Conservation (phyloP, 2,113 vertebrate species). For the Tragelaphus buxtoni region DNA sequence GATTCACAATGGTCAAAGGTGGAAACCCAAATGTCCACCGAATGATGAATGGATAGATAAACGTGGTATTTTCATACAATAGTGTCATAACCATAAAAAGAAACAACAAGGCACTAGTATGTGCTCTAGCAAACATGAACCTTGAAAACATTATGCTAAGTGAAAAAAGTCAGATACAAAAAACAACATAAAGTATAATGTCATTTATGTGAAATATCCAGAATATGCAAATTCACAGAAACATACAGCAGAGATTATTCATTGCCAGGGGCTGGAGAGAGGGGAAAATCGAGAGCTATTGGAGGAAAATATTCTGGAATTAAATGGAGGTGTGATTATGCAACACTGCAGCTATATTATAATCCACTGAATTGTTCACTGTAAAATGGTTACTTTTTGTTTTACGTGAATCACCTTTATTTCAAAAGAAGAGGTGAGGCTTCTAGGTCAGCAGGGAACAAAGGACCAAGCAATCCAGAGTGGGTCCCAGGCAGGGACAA, state of each 20-base stretch:
- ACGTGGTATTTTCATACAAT: not conserved
- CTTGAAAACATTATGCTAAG: not conserved
- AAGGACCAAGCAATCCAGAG: not conserved
- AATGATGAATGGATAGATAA: not conserved
- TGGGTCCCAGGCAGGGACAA: not conserved
- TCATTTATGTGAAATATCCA: not conserved
- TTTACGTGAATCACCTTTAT: not conserved
- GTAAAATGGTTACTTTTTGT: not conserved
- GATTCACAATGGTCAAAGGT: not conserved
- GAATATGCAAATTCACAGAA: not conserved
- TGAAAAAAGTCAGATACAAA: not conserved
- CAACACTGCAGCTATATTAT: not conserved
- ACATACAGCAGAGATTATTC: not conserved
- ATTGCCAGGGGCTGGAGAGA: not conserved
- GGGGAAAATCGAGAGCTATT: not conserved
- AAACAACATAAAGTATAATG: not conserved
- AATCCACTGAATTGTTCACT: not conserved
- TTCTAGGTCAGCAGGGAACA: not conserved
- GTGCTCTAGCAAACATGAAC: not conserved
- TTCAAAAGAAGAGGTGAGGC: not conserved
- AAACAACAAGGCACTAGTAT: not conserved
- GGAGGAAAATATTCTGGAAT: not conserved
- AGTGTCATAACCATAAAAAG: not conserved
- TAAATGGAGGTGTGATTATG: not conserved
- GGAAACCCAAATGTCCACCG: not conserved